A percentile compares a stretch with the other conserved stretches of the same genome.
phyloP scores from a whole-genome alignment of 1,140 invertebrate species.

The Papilio helenus region DNA sequence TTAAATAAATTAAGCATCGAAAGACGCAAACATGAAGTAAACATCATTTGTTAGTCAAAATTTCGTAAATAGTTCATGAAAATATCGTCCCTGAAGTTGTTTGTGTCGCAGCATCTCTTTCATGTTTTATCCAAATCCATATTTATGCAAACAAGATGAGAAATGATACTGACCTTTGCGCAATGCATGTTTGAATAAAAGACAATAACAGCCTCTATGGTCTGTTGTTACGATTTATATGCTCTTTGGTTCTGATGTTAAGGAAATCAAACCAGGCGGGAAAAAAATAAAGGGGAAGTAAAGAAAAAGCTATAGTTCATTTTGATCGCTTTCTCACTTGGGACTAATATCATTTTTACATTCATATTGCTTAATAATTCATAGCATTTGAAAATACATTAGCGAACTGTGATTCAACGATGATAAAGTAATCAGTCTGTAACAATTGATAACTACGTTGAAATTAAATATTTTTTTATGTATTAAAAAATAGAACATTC shows the following conservation, averaged over 20 bases:
- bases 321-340: not conserved
- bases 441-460: not conserved
- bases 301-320: too few relatives aligned
- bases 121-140: constrained; percentile 18
- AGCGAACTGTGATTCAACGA: not conserved
- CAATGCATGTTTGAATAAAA: not conserved
- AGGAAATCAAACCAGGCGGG: not conserved
- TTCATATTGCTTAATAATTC: not conserved
- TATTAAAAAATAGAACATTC: not conserved
- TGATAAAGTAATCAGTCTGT: not conserved
- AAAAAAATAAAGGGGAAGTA: not conserved
- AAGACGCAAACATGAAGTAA: not conserved
- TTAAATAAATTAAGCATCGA: not conserved
- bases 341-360: not conserved
- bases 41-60: not conserved
- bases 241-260: too few relatives aligned
- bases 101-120: not conserved
- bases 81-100: constrained; percentile 11
- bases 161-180: not conserved
- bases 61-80: constrained; percentile 16
- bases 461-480: not conserved
- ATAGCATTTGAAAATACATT: not conserved
- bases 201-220: not conserved
- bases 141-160: constrained; percentile 1
- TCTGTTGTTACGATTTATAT: not conserved